Evolutionary conservation across 53 echinoderm and acorn worm genomes (phyloP).

Genomic region (Paracentrotus lividus): DNA sequence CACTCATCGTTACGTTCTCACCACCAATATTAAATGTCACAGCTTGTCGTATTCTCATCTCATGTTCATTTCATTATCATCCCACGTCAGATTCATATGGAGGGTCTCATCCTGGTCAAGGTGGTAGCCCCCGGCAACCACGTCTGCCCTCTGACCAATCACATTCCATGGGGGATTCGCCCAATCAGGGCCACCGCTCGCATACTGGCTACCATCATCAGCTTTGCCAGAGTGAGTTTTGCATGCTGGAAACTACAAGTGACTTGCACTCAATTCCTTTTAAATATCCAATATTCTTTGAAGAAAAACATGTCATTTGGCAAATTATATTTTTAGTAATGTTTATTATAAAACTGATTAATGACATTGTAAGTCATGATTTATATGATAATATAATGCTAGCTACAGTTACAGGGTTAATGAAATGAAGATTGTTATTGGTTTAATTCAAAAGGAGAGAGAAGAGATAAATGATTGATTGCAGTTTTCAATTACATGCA

Average conservation of each 20-base stretch:
- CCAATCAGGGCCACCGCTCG: slow-evolving; percentile 37
- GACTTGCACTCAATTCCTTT: too few relatives aligned
- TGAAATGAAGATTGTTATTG: background rate
- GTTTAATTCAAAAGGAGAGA: too few relatives aligned
- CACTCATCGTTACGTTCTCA: background rate
- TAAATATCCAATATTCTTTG: too few relatives aligned
- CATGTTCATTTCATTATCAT: background rate
- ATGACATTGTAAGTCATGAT: too few relatives aligned
- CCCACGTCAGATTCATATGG: background rate
- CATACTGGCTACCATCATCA: slow-evolving; percentile 45
- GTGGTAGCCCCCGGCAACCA: slow-evolving; percentile 35
- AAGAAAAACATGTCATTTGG: too few relatives aligned
- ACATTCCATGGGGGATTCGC: slow-evolving; percentile 51
- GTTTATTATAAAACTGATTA: too few relatives aligned
- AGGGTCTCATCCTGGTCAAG: slow-evolving; percentile 13
- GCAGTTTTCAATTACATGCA: too few relatives aligned
- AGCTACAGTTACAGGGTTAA: too few relatives aligned
- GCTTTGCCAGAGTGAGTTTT: slow-evolving; percentile 51
- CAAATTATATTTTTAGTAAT: too few relatives aligned
- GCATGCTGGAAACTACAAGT: background rate
- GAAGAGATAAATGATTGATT: too few relatives aligned
- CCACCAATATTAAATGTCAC: too few relatives aligned
- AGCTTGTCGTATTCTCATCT: slow-evolving; percentile 24
- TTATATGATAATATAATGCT: too few relatives aligned
- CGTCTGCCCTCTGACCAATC: slow-evolving; percentile 52